These are phyloP conservation scores for Gobio gobio DNA, from an alignment of 2,113 vertebrate species.

Conservation along the genomic window DNA sequence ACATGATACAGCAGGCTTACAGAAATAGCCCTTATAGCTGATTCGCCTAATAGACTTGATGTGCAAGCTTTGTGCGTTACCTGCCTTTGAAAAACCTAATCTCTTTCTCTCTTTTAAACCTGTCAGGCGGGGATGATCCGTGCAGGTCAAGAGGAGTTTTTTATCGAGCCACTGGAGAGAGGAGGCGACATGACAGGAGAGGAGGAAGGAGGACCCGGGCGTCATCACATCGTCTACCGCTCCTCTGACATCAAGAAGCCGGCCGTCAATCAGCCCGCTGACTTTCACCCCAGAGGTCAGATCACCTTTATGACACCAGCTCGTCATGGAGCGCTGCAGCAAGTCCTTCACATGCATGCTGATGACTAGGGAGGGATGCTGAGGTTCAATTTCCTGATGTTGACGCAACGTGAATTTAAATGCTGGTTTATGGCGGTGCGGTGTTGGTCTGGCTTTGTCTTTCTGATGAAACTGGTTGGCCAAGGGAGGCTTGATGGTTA, in stretches of 20 bases:
- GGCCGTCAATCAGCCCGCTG: slow-evolving; percentile 47
- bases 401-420: neutral
- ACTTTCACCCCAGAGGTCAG: slow-evolving; percentile 79
- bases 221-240: slow-evolving; percentile 84
- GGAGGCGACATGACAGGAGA: slow-evolving; percentile 66
- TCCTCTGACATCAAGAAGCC: slow-evolving; percentile 74
- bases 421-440: neutral
- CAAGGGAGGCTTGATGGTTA: neutral
- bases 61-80: slow-evolving; percentile 40
- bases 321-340: neutral
- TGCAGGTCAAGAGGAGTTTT: slow-evolving; percentile 86
- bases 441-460: neutral
- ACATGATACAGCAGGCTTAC: slow-evolving; percentile 51
- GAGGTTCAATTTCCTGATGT: neutral
- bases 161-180: slow-evolving; percentile 86
- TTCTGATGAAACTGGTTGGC: neutral
- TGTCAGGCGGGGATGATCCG: slow-evolving; percentile 88
- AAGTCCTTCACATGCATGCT: neutral
- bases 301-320: slow-evolving; percentile 22
- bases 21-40: slow-evolving; percentile 55
- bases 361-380: slow-evolving; percentile 10
- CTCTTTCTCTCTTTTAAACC: slow-evolving; percentile 4
- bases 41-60: slow-evolving; percentile 55
- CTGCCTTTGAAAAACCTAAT: slow-evolving; percentile 39
- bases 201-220: slow-evolving; percentile 73